A percentile compares a stretch with the other conserved stretches of the same genome.
Conservation (phyloP, 2,113 vertebrate genomes). For the Echinops telfairi region DNA sequence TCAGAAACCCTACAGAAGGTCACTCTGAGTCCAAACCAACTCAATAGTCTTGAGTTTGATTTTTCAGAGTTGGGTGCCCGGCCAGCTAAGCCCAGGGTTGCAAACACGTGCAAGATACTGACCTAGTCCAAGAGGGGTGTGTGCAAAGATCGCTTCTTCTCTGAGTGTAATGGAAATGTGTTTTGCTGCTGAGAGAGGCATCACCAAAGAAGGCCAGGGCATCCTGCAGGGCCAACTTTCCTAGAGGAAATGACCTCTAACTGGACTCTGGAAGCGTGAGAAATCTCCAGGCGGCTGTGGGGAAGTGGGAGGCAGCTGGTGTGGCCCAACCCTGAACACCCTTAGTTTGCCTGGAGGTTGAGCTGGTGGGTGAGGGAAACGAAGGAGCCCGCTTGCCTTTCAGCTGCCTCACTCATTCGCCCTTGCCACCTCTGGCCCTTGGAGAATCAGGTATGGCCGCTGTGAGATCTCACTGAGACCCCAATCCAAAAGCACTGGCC, state of each 20-base stretch:
- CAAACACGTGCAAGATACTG: background rate
- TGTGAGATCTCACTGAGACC: background rate
- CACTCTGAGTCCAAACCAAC: no score
- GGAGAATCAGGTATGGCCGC: background rate
- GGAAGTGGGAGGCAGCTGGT: background rate
- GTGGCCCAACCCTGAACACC: background rate
- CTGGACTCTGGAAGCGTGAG: background rate
- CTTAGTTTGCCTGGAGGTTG: background rate
- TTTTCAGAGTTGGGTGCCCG: background rate
- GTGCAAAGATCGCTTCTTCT: background rate
- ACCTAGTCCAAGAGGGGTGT: background rate
- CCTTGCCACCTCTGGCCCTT: background rate
- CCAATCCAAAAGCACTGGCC: background rate
- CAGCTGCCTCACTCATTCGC: background rate
- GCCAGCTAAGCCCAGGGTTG: background rate
- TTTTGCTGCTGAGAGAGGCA: background rate
- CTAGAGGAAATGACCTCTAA: background rate
- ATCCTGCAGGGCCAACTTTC: background rate
- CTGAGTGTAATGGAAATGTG: background rate
- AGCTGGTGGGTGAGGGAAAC: background rate
- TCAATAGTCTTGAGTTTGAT: no score
- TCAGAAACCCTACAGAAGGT: no score
- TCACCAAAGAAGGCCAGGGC: background rate
- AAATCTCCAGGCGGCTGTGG: background rate
- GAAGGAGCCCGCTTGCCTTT: background rate